Evolutionary conservation across 2,888 invertebrate species (phyloP).

Genomic region (Trissoscelio sp.): DNA sequence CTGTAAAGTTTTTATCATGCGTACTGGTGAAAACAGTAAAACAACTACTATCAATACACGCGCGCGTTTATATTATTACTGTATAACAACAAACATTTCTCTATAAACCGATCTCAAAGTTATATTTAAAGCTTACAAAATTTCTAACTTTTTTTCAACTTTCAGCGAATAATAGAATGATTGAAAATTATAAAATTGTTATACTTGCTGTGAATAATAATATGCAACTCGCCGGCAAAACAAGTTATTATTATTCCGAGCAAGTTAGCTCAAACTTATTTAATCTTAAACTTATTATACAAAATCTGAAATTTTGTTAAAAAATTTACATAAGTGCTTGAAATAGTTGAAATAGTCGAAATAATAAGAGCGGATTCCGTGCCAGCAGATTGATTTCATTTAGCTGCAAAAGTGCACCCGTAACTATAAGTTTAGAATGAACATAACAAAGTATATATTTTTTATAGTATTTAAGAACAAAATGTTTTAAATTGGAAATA

Average conservation of each 20-base stretch:
- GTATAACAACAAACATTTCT: constrained; percentile 24
- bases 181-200: constrained; percentile 1
- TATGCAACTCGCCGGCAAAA: neutral
- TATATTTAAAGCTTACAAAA: constrained; percentile 14
- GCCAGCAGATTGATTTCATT: neutral
- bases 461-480: too few species aligned
- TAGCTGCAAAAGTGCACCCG: neutral
- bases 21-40: constrained; percentile 24
- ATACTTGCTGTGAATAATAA: neutral
- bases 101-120: neutral
- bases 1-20: constrained; percentile 44
- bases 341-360: constrained; percentile 27
- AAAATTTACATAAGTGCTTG: constrained; percentile 17
- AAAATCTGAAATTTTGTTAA: neutral
- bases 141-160: constrained; percentile 2
- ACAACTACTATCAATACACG: constrained; percentile 6
- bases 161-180: neutral
- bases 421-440: too few species aligned
- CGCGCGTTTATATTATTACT: constrained; percentile 16
- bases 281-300: neutral
- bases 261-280: neutral
- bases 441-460: too few species aligned
- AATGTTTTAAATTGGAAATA: too few species aligned
- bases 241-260: neutral
- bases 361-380: neutral